Conservation (phyloP, 2,888 invertebrate species). For the Drosophila greeni region DNA sequence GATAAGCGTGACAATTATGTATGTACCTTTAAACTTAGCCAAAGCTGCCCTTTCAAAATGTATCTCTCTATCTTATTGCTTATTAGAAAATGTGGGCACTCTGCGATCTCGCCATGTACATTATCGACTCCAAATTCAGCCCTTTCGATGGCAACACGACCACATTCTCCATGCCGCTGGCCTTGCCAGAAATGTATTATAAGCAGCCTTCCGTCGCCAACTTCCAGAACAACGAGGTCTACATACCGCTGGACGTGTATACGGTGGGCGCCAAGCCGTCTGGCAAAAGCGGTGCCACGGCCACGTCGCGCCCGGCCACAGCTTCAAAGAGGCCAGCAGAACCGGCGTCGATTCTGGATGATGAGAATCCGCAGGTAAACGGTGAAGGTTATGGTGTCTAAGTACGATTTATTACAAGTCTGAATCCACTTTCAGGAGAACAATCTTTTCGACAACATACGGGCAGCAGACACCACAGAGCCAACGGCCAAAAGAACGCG, state of each 20-base stretch:
- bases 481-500: constrained; percentile 71
- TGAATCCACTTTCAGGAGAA: constrained; percentile 52
- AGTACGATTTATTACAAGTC: background rate
- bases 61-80: constrained; percentile 12
- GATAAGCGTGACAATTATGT: constrained; percentile 81
- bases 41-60: background rate
- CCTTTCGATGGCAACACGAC: constrained; percentile 88
- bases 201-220: constrained; percentile 85
- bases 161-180: constrained; percentile 91
- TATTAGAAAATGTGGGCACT: constrained; percentile 96
- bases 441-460: constrained; percentile 68
- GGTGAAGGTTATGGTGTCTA: background rate
- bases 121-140: constrained; percentile 91
- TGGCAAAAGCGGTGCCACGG: constrained; percentile 48
- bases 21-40: constrained; percentile 11
- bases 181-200: constrained; percentile 95
- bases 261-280: constrained; percentile 56
- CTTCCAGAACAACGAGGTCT: constrained; percentile 87
- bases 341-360: constrained; percentile 48
- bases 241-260: constrained; percentile 86
- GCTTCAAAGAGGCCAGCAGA: constrained; percentile 51
- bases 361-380: constrained; percentile 62
- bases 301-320: constrained; percentile 39
- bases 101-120: constrained; percentile 95
- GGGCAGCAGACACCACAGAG: constrained; percentile 68